A percentile compares a stretch with the other conserved stretches of the same genome.
Evolutionary conservation across 2,888 invertebrate species (phyloP).

Genomic region (Campopleginae sp.): DNA sequence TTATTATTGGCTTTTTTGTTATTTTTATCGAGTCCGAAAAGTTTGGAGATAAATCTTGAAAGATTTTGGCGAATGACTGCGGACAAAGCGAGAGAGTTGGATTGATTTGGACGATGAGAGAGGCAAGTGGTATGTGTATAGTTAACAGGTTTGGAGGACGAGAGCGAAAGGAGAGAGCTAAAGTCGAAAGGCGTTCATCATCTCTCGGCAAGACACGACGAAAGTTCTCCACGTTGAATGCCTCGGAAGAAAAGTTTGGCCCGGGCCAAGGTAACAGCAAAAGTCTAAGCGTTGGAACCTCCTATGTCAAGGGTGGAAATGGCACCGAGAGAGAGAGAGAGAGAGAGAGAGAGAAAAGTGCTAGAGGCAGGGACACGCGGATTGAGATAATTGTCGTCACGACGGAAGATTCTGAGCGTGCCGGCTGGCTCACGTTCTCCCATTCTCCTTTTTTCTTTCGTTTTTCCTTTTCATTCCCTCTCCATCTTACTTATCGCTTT

Average conservation of each 20-base stretch:
- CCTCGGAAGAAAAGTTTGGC: slow-evolving; percentile 57
- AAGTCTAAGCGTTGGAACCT: slow-evolving; percentile 58
- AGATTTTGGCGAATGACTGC: slow-evolving; percentile 52
- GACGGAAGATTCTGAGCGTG: slow-evolving; percentile 56
- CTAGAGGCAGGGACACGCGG: slow-evolving; percentile 56
- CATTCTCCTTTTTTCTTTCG: slow-evolving; percentile 29
- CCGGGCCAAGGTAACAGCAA: slow-evolving; percentile 44
- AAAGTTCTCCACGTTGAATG: slow-evolving; percentile 54
- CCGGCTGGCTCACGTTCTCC: slow-evolving; percentile 22
- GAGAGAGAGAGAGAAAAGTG: slow-evolving; percentile 29
- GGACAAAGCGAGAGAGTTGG: too few relatives aligned
- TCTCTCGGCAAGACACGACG: slow-evolving; percentile 55
- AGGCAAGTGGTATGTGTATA: too few relatives aligned
- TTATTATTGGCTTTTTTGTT: slow-evolving; percentile 11
- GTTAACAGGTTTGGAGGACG: slow-evolving; percentile 49
- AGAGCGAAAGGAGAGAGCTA: slow-evolving; percentile 12
- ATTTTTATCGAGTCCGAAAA: background rate
- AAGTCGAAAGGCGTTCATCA: slow-evolving; percentile 62
- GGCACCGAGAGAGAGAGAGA: slow-evolving; percentile 22
- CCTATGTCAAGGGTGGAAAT: slow-evolving; percentile 45
- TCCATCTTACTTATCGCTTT: slow-evolving; percentile 41
- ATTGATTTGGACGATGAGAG: slow-evolving; percentile 37
- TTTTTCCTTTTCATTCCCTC: slow-evolving; percentile 11
- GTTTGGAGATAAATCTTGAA: slow-evolving; percentile 5
- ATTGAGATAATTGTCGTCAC: slow-evolving; percentile 67